Evolutionary conservation across 1,140 invertebrate species (phyloP), one percentile per base, ranked within the genome.

Genomic region (Brachionus paranguensis): DNA sequence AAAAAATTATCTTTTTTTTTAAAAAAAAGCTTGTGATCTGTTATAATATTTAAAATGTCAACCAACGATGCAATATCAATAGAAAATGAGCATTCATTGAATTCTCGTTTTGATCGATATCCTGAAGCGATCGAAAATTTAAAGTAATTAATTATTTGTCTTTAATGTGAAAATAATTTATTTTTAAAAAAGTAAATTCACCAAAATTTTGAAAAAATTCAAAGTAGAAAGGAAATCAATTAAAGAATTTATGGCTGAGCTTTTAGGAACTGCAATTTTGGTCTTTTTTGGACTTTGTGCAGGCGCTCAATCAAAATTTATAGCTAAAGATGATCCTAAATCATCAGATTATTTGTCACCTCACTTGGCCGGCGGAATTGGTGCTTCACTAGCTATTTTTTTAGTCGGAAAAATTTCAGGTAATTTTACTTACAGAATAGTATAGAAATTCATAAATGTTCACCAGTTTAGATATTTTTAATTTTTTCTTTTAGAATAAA

Each of bases 321-420:
- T 47, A 20, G 3, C 50, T 41, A 60, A 60, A 60, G 53, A 43
- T 17, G 17, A 60, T 79, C 29, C 27, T 2, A 43, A 41, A 50
- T 20, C n/a, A 17, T 27, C 27, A 1, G 50, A 41, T 47, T 33
- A 29, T 70, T 1, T 83, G 2, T 47, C 81, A 17, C 20, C 60
- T 45, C 37, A 47, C 17, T 47, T 83, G 17, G 45, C 45, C 14
- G 37, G 29, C 8, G 81, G 81, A 27, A 20, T 83, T 27, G 64
- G 81, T 43, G 45, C 14, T n/a, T 24, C 43, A 50, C 7, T 55
- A 0, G 81, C 81, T 8, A 27, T 83, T 70, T 70, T 68, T 17
- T 2, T 83, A 20, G 68, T 60, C 2, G 81, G 81, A 12, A 68
- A 68, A 68, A 33, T 83, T 14, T 83, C 81, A 72, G 81, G 81